Base-by-base conservation (phyloP, 2,797 vertebrate genomes). In the Notamacropus eugenii region DNA sequence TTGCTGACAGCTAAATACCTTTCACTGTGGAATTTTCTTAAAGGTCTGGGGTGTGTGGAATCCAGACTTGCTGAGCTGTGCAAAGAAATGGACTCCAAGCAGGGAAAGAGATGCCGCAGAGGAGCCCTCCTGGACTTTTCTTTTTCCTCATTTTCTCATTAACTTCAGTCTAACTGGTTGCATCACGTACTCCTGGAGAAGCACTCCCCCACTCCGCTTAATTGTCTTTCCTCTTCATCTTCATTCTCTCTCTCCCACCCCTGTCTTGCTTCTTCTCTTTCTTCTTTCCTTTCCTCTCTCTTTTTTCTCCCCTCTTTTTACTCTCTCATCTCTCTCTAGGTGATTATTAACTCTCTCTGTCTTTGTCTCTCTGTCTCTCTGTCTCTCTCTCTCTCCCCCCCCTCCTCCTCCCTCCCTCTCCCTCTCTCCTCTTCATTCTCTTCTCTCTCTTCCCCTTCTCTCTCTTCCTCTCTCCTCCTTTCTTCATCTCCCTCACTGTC, bases 401-500 rank as follows among this genome's bases (percentile, higher is more conserved):
- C 28, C 28, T 28, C 10, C 28, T 29, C 28, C 0, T 11, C 11
- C 28, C 28, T 11, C 28, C 3, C 1, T 5, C 1, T 8, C 24
- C 24, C 24, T 24, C 24, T 56, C 5, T 13, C 13, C 27, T 28
- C 27, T 58, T 28, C 27, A 28, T 1, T 28, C 8, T 58, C 57
- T 29, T 28, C 28, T 14, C 13, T 59, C 28, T 59, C 4, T 3
- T 24, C 22, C 10, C 14, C 62, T 5, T 34, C 62, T 5, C 31
- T 67, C 29, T 62, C 3, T 67, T 14, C 5, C 29, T 62, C 58
- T 29, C 28, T 4, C 28, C 31, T 11, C 31, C 58, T 10, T 27
- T 12, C 31, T 10, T 16, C 5, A 52, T 52, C 52, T 52, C 16
- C 67, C 12, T 14, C 55, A 52, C 52, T 52, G 52, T 59, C 28